A percentile compares a stretch with the other conserved stretches of the same genome.
These are phyloP conservation scores for Heterocephalus glaber DNA, from an alignment of 2,113 vertebrate species.

Conservation along the genomic window DNA sequence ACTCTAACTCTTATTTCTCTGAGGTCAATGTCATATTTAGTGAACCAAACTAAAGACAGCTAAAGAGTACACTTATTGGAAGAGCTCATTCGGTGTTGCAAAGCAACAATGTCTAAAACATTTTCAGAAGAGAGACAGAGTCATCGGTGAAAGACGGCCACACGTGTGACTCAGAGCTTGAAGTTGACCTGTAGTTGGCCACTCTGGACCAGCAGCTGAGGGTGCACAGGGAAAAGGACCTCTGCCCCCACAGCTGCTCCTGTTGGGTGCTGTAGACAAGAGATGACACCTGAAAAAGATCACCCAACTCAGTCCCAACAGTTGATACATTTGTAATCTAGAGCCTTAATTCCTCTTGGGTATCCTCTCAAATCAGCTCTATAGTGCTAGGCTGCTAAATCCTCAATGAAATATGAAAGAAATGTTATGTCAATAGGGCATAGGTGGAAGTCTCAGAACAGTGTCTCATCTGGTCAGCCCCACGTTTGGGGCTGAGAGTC, in stretches of 20 bases:
- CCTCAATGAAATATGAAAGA: not conserved
- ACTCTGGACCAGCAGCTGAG: not conserved
- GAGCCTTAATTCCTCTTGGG: not conserved
- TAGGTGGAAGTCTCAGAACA: not conserved
- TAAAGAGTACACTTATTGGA: not conserved
- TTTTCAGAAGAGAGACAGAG: not conserved
- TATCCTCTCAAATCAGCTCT: not conserved
- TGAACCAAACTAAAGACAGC: not conserved
- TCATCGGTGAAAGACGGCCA: not conserved
- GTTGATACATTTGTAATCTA: not conserved
- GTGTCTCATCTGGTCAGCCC: not conserved
- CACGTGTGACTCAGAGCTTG: not conserved
- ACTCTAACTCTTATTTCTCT: not conserved
- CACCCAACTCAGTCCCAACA: not conserved
- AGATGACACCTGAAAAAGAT: not conserved
- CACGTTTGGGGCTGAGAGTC: not conserved
- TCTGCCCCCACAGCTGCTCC: not conserved
- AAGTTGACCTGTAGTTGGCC: not conserved
- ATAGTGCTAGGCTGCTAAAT: not conserved
- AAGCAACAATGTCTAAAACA: not conserved
- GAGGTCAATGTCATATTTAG: not conserved
- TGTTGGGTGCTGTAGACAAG: not conserved
- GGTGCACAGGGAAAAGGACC: not conserved
- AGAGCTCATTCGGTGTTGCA: not conserved
- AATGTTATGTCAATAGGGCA: not conserved